phyloP scores from a whole-genome alignment of 1,140 invertebrate genomes.

The Trachymyrmex cornetzi region DNA sequence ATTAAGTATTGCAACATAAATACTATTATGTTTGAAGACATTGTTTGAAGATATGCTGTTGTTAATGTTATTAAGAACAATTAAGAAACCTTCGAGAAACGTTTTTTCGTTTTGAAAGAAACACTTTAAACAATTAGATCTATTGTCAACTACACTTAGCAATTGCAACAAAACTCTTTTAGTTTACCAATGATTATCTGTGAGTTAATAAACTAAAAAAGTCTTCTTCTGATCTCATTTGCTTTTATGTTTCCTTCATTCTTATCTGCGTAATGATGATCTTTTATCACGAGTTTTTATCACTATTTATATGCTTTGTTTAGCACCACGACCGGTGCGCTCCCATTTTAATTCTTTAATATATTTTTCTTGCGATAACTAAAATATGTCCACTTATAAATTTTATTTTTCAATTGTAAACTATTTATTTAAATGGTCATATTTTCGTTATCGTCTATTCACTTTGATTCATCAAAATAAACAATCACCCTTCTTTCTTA shows the following conservation, averaged over 20 bases:
- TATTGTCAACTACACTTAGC: neutral
- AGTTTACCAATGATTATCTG: neutral
- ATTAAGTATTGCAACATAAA: neutral
- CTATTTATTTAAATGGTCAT: neutral
- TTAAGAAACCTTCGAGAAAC: neutral
- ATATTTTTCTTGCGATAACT: slow-evolving; percentile 6
- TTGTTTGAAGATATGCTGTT: neutral
- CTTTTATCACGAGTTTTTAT: slow-evolving; percentile 62
- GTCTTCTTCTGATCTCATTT: neutral
- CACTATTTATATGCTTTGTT: neutral
- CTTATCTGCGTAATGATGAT: slow-evolving; percentile 59
- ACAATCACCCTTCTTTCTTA: neutral
- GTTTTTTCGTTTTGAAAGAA: neutral
- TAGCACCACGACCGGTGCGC: neutral
- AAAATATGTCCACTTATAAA: neutral
- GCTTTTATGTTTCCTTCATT: slow-evolving; percentile 27
- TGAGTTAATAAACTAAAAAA: neutral
- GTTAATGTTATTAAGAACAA: neutral
- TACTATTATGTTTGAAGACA: neutral
- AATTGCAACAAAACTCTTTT: neutral
- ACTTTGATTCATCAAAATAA: neutral
- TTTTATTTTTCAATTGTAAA: neutral
- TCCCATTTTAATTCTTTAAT: neutral
- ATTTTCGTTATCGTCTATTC: neutral
- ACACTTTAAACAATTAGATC: neutral